Evolutionary conservation across 2,113 vertebrate species (phyloP).

Genomic region (Ciconia maguari): DNA sequence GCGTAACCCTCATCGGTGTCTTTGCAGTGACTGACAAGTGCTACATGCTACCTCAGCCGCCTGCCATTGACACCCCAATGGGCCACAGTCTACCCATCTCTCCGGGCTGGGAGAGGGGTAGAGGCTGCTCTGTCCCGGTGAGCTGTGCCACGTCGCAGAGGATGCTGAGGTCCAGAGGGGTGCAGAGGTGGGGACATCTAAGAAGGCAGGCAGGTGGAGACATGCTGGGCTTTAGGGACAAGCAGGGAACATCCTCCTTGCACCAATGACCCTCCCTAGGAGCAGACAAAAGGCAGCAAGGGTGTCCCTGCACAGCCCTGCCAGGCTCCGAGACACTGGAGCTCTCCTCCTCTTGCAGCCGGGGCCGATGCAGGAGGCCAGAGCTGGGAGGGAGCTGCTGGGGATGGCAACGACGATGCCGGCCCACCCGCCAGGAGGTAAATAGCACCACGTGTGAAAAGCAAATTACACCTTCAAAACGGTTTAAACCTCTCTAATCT

Average conservation of each 20-base stretch:
- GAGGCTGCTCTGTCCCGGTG: fast-evolving
- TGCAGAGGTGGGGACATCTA: not conserved
- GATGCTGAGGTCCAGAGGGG: not conserved
- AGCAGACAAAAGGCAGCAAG: not conserved
- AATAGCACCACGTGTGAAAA: not conserved
- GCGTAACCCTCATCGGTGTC: fast-evolving
- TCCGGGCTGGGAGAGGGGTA: not conserved
- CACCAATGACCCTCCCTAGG: fast-evolving
- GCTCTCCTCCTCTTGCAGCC: not conserved
- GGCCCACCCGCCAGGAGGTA: not conserved
- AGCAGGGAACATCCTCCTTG: not conserved
- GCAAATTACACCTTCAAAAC: slow-evolving; percentile 51
- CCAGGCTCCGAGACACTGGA: not conserved
- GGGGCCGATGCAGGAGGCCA: not conserved
- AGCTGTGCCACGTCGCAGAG: not conserved
- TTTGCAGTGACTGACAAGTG: fast-evolving
- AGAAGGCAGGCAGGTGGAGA: not conserved
- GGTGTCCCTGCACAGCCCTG: not conserved
- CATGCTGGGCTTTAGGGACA: not conserved
- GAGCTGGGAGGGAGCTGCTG: not conserved
- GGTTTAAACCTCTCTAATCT: slow-evolving; percentile 24
- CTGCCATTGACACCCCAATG: not conserved
- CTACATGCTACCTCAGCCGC: not conserved
- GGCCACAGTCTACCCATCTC: too few relatives aligned
- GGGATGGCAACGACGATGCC: fast-evolving